Evolutionary conservation across 2,797 vertebrate species (phyloP).

Genomic region (Staurois parvus): DNA sequence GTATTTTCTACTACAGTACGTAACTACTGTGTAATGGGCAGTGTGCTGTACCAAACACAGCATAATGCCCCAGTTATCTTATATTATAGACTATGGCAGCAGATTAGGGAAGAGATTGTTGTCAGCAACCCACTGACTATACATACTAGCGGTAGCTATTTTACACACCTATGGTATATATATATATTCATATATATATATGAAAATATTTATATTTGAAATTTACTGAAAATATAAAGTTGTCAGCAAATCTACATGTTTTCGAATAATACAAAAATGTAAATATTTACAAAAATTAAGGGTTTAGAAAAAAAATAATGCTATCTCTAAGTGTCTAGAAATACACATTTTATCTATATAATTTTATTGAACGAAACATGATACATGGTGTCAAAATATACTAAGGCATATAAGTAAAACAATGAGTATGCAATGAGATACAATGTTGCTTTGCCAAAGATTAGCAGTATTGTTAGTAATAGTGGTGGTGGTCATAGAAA

Average conservation of each 20-base stretch:
- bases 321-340: not conserved
- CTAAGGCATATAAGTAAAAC: slow-evolving; percentile 2
- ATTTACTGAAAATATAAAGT: not conserved
- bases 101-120: slow-evolving; percentile 21
- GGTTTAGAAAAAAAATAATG: not conserved
- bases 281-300: not conserved
- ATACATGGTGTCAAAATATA: not conserved
- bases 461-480: slow-evolving; percentile 20
- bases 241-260: not conserved
- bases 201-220: not conserved
- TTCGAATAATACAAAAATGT: not conserved
- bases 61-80: slow-evolving; percentile 12
- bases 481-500: not conserved
- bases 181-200: too few species aligned
- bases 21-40: slow-evolving; percentile 28
- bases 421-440: not conserved
- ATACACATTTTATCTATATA: not conserved
- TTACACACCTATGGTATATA: not conserved
- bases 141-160: slow-evolving; percentile 4
- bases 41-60: slow-evolving; percentile 23
- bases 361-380: not conserved
- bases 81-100: not conserved
- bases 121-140: slow-evolving; percentile 5
- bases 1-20: not conserved
- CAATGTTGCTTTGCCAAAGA: slow-evolving; percentile 8